Percentiles rank a stretch among this genome's conserved stretches.
phyloP scores from a whole-genome alignment of 35 echinoderm and acorn worm genomes.

The Hemicentrotus pulcherrimus region DNA sequence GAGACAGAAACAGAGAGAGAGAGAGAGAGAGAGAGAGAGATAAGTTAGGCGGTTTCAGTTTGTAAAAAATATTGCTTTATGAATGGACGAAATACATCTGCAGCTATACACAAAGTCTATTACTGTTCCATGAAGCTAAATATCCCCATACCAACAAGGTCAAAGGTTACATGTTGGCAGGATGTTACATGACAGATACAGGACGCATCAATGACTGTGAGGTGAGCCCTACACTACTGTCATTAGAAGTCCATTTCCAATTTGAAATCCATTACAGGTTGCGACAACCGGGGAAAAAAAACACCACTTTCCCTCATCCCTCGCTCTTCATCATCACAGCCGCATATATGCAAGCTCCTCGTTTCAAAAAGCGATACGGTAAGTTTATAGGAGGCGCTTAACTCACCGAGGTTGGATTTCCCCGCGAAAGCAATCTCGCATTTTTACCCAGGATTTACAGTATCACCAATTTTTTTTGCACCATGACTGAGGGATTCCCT shows the following conservation, averaged over 20 bases:
- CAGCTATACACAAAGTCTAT: too few relatives aligned
- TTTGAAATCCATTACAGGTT: conserved; percentile 12
- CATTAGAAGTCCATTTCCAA: conserved; percentile 3
- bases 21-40: too few relatives aligned
- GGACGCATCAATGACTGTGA: neutral
- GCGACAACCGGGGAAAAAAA: neutral
- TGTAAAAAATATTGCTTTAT: too few relatives aligned
- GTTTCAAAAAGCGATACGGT: neutral
- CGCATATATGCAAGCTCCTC: neutral
- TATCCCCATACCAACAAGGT: too few relatives aligned
- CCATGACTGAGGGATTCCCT: neutral
- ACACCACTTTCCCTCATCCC: neutral
- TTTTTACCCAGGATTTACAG: neutral
- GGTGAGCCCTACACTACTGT: neutral
- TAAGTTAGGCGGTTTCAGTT: too few relatives aligned
- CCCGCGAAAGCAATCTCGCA: neutral
- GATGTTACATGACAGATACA: too few relatives aligned
- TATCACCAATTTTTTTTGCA: neutral
- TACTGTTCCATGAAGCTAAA: too few relatives aligned
- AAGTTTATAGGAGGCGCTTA: neutral
- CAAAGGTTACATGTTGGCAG: too few relatives aligned
- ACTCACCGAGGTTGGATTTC: neutral
- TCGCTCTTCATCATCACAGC: neutral
- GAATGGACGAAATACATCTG: too few relatives aligned
- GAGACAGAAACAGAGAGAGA: too few relatives aligned